Conservation (phyloP, 1,140 invertebrate species). For the Scaptodrosophila lebanonensis region DNA sequence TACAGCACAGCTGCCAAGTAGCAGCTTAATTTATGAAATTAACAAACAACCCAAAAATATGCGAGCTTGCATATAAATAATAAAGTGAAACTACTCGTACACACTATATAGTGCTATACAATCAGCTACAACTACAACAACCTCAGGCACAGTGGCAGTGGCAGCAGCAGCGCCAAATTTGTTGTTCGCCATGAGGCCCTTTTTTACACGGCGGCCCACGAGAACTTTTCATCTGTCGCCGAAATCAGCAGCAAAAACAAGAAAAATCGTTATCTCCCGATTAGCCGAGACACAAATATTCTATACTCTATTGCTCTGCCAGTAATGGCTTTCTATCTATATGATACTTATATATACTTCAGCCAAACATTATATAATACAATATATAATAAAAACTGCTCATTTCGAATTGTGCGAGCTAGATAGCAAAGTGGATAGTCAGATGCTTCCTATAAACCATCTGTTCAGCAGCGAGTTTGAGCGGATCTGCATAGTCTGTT, state of each 20-base stretch:
- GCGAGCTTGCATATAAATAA: conserved; percentile 49
- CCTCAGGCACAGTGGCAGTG: conserved; percentile 13
- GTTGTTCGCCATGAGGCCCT: conserved; percentile 32
- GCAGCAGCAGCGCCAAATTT: conserved; percentile 10
- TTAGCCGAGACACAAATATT: conserved; percentile 22
- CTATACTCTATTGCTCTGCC: too few relatives aligned
- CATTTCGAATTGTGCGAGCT: too few relatives aligned
- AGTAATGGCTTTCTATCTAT: too few relatives aligned
- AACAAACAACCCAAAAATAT: conserved; percentile 47
- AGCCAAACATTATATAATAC: too few relatives aligned
- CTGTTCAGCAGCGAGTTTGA: too few relatives aligned
- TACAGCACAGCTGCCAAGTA: neutral
- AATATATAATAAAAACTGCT: too few relatives aligned
- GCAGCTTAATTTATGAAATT: conserved; percentile 67
- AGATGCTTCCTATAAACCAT: too few relatives aligned
- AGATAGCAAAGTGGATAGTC: too few relatives aligned
- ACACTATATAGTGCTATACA: conserved; percentile 3
- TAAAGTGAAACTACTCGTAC: conserved; percentile 39
- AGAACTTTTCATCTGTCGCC: conserved; percentile 58
- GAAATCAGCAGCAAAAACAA: conserved; percentile 41
- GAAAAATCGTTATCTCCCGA: conserved; percentile 24
- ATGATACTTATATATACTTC: too few relatives aligned
- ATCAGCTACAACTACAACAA: conserved; percentile 17
- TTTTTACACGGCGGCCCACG: conserved; percentile 36
- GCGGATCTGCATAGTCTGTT: too few relatives aligned